Base-by-base conservation (phyloP, 1,140 invertebrate genomes). In the Holcopasites calliopsidis region DNA sequence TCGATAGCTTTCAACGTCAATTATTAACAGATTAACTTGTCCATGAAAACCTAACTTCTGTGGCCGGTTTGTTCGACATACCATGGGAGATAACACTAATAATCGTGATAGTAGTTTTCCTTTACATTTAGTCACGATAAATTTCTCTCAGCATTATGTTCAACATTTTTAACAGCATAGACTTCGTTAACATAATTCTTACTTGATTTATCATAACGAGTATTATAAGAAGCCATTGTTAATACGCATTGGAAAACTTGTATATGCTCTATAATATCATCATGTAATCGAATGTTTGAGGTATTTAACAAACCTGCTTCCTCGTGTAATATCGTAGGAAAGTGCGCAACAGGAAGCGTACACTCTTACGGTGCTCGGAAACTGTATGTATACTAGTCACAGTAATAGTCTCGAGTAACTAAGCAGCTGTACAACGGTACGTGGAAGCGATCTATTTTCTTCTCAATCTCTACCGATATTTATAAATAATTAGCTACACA, bases 401-500 rank as follows among this genome's bases (percentile, higher is more conserved):
- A 73, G 62, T n/a, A 76, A 72, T n/a, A 71, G 35, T 62, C 40
- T 77, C 61, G 18, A 44, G 13, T 4, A 23, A n/a, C 65, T 81
- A 81, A 52, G 47, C 35, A 33, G 49, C 44, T 68, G 42, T 68
- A 52, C 52, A 79, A 79, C 57, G 35, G 33, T 61, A 57, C 35
- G 60, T 54, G 38, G 50, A 81, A 82, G 79, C 75, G 16, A 68
- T 31, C 70, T 72, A 75, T 65, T 66, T 23, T 23, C 13, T 50
- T 26, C 61, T 57, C 16, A 40, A 65, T 44, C 38, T 69, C 76
- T 81, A 75, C 35, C 21, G 18, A 44, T 69, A 49, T 47, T 76
- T 71, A 83, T 83, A 82, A 78, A 82, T 83, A 82, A 75, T 78
- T 54, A 70, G 40, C 72, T 58, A 50, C 55, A 77, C 35, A 78